These are phyloP conservation scores for Gallinago paraguaiae DNA, from an alignment of 2,113 vertebrate species.

Conservation along the genomic window DNA sequence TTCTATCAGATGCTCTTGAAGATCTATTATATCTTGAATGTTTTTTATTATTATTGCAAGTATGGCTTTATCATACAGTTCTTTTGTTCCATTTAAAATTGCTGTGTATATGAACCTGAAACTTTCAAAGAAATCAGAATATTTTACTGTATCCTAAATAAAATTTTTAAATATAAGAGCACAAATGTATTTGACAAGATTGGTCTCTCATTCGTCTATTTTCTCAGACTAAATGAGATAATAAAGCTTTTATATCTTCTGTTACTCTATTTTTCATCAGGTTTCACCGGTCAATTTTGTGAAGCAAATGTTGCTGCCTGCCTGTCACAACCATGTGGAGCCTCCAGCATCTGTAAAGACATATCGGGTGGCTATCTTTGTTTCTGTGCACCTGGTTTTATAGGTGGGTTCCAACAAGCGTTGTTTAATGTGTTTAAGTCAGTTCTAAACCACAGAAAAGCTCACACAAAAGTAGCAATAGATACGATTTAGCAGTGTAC, in stretches of 20 bases:
- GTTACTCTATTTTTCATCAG: constrained; percentile 50
- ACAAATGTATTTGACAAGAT: neutral
- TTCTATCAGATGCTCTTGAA: neutral
- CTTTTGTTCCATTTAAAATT: neutral
- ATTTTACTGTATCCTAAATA: neutral
- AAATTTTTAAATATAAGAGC: neutral
- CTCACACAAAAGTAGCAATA: neutral
- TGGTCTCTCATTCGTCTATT: neutral
- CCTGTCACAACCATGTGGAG: constrained; percentile 76
- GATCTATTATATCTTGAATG: neutral
- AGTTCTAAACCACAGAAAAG: neutral
- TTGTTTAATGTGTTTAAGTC: neutral
- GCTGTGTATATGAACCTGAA: neutral
- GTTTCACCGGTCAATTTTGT: constrained; percentile 80
- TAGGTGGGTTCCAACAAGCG: constrained; percentile 68
- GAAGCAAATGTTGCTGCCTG: constrained; percentile 74
- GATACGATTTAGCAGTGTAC: neutral
- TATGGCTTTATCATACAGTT: neutral
- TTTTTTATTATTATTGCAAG: neutral
- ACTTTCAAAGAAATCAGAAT: neutral
- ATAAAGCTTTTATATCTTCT: neutral
- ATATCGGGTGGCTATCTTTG: constrained; percentile 72
- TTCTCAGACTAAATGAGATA: neutral
- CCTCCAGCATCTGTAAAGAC: constrained; percentile 80
- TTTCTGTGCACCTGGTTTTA: constrained; percentile 87